Percentiles rank a stretch among this genome's conserved stretches.
phyloP scores from a whole-genome alignment of 2,888 invertebrate genomes.

The Zonitis immaculata region DNA sequence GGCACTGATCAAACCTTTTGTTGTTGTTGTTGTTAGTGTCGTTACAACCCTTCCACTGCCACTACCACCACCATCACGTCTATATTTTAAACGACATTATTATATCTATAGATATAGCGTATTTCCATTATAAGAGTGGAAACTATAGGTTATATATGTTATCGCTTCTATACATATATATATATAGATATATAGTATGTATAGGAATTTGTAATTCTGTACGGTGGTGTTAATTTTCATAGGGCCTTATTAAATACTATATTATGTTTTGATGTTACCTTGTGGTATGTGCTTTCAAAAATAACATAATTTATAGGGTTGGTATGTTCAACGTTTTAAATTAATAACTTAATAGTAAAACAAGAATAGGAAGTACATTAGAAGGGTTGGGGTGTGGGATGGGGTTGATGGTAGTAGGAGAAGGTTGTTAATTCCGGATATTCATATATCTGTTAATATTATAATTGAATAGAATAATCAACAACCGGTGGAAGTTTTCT shows the following conservation, averaged over 20 bases:
- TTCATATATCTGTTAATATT: too few relatives aligned
- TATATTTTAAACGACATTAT: background rate
- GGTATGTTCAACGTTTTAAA: constrained; percentile 30
- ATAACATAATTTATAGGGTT: constrained; percentile 41
- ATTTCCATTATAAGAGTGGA: background rate
- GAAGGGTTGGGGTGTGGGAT: background rate
- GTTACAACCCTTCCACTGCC: background rate
- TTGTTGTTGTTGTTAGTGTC: background rate
- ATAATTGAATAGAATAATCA: too few relatives aligned
- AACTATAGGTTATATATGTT: constrained; percentile 42
- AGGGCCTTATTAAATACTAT: constrained; percentile 49
- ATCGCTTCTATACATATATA: too few relatives aligned
- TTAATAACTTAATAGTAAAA: constrained; percentile 39
- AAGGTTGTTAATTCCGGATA: background rate
- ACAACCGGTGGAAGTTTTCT: too few relatives aligned
- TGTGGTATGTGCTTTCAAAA: constrained; percentile 42
- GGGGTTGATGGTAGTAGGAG: too few relatives aligned
- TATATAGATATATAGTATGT: too few relatives aligned
- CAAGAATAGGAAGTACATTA: background rate
- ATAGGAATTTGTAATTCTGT: constrained; percentile 47
- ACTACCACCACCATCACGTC: background rate
- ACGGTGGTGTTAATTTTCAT: constrained; percentile 47
- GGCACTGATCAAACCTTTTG: background rate
- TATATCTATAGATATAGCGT: background rate
- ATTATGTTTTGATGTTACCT: constrained; percentile 48